Evolutionary conservation across 2,113 vertebrate species (phyloP), one percentile per base, ranked within the genome.

Genomic region (Cichladusa arquata): DNA sequence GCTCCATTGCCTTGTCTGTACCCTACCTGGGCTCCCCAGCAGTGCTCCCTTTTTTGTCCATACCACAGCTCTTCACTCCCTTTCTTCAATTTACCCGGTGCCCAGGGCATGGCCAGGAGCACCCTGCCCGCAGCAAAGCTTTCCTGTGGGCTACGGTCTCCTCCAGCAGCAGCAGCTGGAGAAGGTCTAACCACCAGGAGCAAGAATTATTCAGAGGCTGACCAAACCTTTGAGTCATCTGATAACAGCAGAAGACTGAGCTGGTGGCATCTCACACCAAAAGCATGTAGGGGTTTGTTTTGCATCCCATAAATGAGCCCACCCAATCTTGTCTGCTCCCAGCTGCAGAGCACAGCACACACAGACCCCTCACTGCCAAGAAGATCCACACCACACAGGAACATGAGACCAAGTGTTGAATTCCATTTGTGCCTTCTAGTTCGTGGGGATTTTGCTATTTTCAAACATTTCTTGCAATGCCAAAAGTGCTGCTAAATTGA

Each of bases 1-100:
- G n/a, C 28, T 70, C 25, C 53, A 28, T 45, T 57, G 36, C 12
- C 28, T 17, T 0, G 1, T 38, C 69, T 65, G 36, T 70, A 17
- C 42, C 28, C 29, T 20, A 0, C 1, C 62, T 44, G 81, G n/a
- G 45, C 33, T 74, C 8, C 38, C 33, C 0, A 0, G 11, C 15
- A 2, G 0, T 7, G 42, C 18, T 70, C 28, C 14, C 6, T 19
- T 56, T 73, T 57, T 50, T 4, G 2, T 26, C 53, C 4, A 1
- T 15, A 22, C 36, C 60, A 16, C 15, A 18, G 45, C 29, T 80
- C 50, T 74, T 66, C 2, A 13, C 19, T 85, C 54, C 40, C 72
- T 81, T 48, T 76, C 23, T 57, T 24, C 8, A 12, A 14, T 62
- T 64, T 20, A 4, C 19, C 24, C 0, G 0, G 34, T 1, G 11